phyloP scores from a whole-genome alignment of 2,113 vertebrate genomes.

The Brachionichthys hirsutus region DNA sequence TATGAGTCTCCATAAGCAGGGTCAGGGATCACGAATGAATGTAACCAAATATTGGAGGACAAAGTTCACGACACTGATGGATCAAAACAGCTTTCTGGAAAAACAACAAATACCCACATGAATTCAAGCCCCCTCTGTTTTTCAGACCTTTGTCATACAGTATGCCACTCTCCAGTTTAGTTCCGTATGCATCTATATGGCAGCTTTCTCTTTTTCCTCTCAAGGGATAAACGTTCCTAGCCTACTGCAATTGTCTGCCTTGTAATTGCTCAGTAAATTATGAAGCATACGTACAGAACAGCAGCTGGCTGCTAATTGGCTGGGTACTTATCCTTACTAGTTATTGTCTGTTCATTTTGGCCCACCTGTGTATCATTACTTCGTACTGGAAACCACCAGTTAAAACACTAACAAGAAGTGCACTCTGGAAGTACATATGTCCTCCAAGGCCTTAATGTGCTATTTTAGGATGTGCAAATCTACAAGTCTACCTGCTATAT shows the following conservation, averaged over 20 bases:
- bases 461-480: too few species aligned
- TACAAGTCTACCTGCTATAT: too few species aligned
- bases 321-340: not conserved
- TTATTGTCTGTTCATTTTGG: not conserved
- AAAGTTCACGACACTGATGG: constrained; percentile 1
- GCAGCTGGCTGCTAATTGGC: too few species aligned
- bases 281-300: too few species aligned
- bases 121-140: not conserved
- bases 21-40: constrained; percentile 23
- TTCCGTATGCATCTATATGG: too few species aligned
- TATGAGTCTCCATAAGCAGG: not conserved
- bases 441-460: too few species aligned
- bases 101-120: constrained; percentile 10
- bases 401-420: constrained; percentile 2
- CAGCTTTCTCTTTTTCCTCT: not conserved
- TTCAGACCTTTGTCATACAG: not conserved
- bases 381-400: constrained; percentile 10
- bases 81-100: not conserved
- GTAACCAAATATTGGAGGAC: constrained; percentile 3
- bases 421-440: too few species aligned
- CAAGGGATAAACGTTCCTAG: not conserved
- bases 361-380: not conserved
- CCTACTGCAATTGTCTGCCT: not conserved
- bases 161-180: not conserved
- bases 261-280: not conserved